Evolutionary conservation across 2,797 vertebrate genomes (phyloP).

Genomic region (Typhlichthys subterraneus): DNA sequence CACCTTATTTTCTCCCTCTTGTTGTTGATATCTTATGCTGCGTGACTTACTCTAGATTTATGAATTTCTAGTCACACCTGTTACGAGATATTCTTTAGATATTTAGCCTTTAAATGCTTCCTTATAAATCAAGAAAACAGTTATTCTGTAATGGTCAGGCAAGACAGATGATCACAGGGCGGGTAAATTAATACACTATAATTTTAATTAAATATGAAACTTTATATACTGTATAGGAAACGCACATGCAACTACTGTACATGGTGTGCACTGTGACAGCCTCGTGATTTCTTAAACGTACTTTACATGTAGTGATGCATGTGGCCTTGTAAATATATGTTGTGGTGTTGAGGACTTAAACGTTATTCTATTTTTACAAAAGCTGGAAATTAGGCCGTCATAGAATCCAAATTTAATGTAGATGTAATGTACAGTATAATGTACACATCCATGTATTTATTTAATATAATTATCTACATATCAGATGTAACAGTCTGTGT

Average conservation of each 20-base stretch:
- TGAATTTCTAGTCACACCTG: constrained; percentile 17
- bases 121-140: neutral
- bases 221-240: too few species aligned
- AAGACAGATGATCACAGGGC: neutral
- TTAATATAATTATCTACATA: too few species aligned
- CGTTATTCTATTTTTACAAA: constrained; percentile 24
- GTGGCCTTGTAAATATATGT: neutral
- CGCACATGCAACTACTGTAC: too few species aligned
- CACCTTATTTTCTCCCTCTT: constrained; percentile 32
- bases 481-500: too few species aligned
- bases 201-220: too few species aligned
- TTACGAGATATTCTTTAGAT: neutral
- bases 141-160: constrained; percentile 1
- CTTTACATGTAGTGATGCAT: too few species aligned
- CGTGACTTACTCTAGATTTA: constrained; percentile 7
- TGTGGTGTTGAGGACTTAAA: too few species aligned
- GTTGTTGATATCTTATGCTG: too few species aligned
- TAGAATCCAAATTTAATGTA: constrained; percentile 44
- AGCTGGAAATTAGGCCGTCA: constrained; percentile 36
- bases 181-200: too few species aligned
- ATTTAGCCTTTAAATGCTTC: constrained; percentile 5
- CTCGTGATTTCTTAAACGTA: too few species aligned
- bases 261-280: too few species aligned
- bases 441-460: too few species aligned
- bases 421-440: neutral